Conservation (phyloP, 2,888 invertebrate species). For the Amphimallon solstitiale region DNA sequence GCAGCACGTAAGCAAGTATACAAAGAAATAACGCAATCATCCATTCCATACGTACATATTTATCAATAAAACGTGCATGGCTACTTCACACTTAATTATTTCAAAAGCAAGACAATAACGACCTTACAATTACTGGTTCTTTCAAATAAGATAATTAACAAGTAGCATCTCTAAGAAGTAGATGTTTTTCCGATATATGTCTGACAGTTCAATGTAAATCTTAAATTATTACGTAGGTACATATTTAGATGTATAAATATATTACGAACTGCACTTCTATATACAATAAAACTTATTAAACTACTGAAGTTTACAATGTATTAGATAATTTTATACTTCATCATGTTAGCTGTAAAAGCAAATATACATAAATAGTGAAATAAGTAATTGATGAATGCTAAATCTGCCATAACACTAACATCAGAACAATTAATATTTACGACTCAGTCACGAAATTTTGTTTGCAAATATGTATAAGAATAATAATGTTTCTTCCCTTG, state of each 20-base stretch:
- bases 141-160: constrained; percentile 10
- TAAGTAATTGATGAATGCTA: not conserved
- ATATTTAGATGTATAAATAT: not conserved
- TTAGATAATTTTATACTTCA: no score
- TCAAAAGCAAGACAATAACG: constrained; percentile 13
- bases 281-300: not conserved
- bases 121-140: constrained; percentile 8
- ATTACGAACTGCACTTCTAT: not conserved
- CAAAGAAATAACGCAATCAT: no score
- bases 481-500: no score
- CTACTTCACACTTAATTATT: not conserved
- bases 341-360: no score
- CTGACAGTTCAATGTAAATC: constrained; percentile 15
- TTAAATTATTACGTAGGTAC: not conserved
- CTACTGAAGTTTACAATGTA: not conserved
- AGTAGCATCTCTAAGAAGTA: constrained; percentile 10
- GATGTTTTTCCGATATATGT: not conserved
- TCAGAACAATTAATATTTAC: not conserved
- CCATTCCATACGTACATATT: not conserved
- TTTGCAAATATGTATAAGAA: no score
- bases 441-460: no score
- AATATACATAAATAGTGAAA: not conserved
- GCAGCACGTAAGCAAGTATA: no score
- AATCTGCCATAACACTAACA: no score
- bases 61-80: not conserved